phyloP scores from a whole-genome alignment of 2,888 invertebrate genomes.

The Lithophane ornitopus region DNA sequence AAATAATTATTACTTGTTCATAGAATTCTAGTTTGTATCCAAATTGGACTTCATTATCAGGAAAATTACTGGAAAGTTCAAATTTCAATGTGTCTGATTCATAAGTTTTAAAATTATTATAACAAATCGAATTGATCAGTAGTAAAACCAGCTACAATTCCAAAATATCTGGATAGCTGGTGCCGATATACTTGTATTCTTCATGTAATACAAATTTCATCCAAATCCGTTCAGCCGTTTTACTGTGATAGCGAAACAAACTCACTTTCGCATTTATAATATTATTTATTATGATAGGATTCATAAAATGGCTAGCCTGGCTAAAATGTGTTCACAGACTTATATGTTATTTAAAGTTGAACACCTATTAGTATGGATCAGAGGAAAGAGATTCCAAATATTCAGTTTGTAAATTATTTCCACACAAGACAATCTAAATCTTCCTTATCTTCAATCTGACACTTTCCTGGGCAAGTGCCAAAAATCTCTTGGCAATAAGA shows the following conservation, averaged over 20 bases:
- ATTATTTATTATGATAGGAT: too few species aligned
- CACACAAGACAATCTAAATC: conserved; percentile 9
- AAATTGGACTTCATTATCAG: not conserved
- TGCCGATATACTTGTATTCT: too few species aligned
- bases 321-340: too few species aligned
- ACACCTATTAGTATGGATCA: too few species aligned
- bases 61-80: not conserved
- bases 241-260: too few species aligned
- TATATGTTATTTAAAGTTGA: too few species aligned
- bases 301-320: too few species aligned
- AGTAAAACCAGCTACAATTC: not conserved
- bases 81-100: not conserved
- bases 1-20: not conserved
- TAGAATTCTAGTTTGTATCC: not conserved
- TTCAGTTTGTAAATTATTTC: conserved; percentile 17
- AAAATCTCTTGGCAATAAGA: conserved; percentile 26
- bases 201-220: too few species aligned
- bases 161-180: not conserved
- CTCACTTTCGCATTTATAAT: too few species aligned
- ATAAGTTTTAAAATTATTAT: not conserved
- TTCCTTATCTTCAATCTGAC: conserved; percentile 8
- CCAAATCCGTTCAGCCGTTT: too few species aligned
- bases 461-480: not conserved
- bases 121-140: not conserved
- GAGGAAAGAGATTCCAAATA: not conserved